Percentiles rank a stretch among this genome's conserved stretches.
These are phyloP conservation scores for Zoanthus sociatus DNA, from an alignment of 92 coral and sea anemone species.

Conservation along the genomic window DNA sequence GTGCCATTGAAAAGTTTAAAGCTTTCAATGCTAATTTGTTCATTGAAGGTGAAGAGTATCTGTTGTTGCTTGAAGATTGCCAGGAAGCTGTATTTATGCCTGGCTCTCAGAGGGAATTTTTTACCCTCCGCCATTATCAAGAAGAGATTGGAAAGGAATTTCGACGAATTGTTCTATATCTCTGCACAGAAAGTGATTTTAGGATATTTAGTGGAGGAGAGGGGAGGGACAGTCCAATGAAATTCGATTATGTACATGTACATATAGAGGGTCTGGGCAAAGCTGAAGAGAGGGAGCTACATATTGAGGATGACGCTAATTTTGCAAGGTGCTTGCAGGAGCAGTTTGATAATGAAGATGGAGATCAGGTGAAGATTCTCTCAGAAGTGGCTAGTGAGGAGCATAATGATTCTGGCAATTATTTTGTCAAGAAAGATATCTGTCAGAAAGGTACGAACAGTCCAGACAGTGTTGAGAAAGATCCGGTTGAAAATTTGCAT, in stretches of 20 bases:
- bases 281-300: slow-evolving; percentile 21
- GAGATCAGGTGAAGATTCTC: slow-evolving; percentile 9
- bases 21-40: slow-evolving; percentile 45
- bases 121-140: slow-evolving; percentile 41
- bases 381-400: slow-evolving; percentile 18
- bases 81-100: slow-evolving; percentile 57
- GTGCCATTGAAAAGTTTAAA: slow-evolving; percentile 58
- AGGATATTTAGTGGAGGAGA: slow-evolving; percentile 18
- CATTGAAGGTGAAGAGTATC: slow-evolving; percentile 50
- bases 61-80: slow-evolving; percentile 42
- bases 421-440: slow-evolving; percentile 14
- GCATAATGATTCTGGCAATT: slow-evolving; percentile 8
- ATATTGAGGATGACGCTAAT: slow-evolving; percentile 15
- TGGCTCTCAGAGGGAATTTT: slow-evolving; percentile 48
- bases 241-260: slow-evolving; percentile 5
- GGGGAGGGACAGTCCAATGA: slow-evolving; percentile 28
- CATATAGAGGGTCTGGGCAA: slow-evolving; percentile 6
- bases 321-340: slow-evolving; percentile 28
- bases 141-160: slow-evolving; percentile 61
- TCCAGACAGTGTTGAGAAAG: slow-evolving; percentile 37
- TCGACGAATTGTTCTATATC: slow-evolving; percentile 32
- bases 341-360: slow-evolving; percentile 24
- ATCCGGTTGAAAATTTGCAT: slow-evolving; percentile 11
- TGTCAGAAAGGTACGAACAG: slow-evolving; percentile 20
- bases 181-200: slow-evolving; percentile 26